These are phyloP conservation scores for Seladonia tumulorum DNA, from an alignment of 2,888 invertebrate species.

Conservation along the genomic window DNA sequence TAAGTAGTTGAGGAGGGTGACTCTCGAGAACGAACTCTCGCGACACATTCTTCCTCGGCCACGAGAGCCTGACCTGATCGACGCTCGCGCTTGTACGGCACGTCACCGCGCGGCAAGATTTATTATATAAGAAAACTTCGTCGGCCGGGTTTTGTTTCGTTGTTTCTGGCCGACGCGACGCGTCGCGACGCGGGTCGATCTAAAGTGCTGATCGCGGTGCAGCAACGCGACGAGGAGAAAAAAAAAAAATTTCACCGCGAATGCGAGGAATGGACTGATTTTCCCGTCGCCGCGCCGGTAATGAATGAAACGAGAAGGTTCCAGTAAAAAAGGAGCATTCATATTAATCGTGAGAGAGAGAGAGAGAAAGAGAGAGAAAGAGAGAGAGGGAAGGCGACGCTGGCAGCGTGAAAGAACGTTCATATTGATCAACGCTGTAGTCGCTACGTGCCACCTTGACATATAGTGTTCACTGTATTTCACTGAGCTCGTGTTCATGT, in stretches of 20 bases:
- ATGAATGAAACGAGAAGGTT: not conserved
- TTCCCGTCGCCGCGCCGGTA: not conserved
- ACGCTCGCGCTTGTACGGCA: conserved; percentile 12
- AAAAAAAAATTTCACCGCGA: conserved; percentile 8
- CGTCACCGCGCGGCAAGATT: conserved; percentile 31
- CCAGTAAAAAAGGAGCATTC: not conserved
- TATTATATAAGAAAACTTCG: conserved; percentile 48
- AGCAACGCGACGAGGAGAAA: not conserved
- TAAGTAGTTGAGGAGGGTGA: conserved; percentile 55
- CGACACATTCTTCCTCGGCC: conserved; percentile 33
- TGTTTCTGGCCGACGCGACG: conserved; percentile 26
- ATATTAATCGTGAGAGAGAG: not conserved
- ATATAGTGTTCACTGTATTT: not conserved
- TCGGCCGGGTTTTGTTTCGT: conserved; percentile 29
- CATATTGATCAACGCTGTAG: conserved; percentile 12
- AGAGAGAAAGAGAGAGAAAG: not conserved
- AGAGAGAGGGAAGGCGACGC: not conserved
- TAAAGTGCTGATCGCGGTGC: conserved; percentile 21
- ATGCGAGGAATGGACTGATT: conserved; percentile 8
- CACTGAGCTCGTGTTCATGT: not conserved
- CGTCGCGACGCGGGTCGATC: not conserved
- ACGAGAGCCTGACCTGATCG: conserved; percentile 17
- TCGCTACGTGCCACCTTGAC: not conserved
- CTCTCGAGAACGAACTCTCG: conserved; percentile 42
- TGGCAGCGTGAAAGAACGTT: conserved; percentile 10